Evolutionary conservation across 2,888 invertebrate genomes (phyloP).

Genomic region (Chymomyza fuscimana): DNA sequence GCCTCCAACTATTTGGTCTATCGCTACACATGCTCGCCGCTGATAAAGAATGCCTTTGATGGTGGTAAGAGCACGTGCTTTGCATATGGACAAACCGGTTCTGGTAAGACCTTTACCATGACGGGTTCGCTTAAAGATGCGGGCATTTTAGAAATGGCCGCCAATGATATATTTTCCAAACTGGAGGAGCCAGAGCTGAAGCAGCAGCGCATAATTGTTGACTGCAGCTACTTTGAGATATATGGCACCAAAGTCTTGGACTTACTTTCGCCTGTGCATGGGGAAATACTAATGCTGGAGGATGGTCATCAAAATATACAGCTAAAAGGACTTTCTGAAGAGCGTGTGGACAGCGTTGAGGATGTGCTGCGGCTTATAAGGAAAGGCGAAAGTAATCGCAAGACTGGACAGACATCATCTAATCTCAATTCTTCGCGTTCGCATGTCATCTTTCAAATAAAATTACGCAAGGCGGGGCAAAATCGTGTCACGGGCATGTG

Average conservation of each 20-base stretch:
- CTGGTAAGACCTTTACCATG: constrained; percentile 98
- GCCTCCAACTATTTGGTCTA: neutral
- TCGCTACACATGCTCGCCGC: constrained; percentile 95
- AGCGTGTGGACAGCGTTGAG: constrained; percentile 93
- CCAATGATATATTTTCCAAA: constrained; percentile 93
- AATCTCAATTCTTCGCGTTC: constrained; percentile 98
- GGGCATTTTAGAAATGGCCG: constrained; percentile 97
- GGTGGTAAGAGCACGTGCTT: constrained; percentile 99
- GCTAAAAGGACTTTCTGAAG: constrained; percentile 92
- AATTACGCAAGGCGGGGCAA: constrained; percentile 87
- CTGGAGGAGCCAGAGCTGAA: constrained; percentile 89
- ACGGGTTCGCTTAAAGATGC: constrained; percentile 95
- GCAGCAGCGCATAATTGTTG: constrained; percentile 89
- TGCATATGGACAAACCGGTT: constrained; percentile 99
- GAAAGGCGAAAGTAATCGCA: constrained; percentile 92
- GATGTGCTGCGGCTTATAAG: constrained; percentile 95
- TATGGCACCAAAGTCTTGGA: constrained; percentile 98
- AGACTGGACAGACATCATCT: constrained; percentile 98
- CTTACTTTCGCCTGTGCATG: constrained; percentile 89
- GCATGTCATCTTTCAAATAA: constrained; percentile 98
- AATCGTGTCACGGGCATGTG: constrained; percentile 96
- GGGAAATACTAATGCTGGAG: constrained; percentile 95
- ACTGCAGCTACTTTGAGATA: constrained; percentile 96
- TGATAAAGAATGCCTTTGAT: constrained; percentile 97
- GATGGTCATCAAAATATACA: constrained; percentile 98